These are phyloP conservation scores for Calidris pygmaea DNA, from an alignment of 2,113 vertebrate genomes.

Conservation along the genomic window DNA sequence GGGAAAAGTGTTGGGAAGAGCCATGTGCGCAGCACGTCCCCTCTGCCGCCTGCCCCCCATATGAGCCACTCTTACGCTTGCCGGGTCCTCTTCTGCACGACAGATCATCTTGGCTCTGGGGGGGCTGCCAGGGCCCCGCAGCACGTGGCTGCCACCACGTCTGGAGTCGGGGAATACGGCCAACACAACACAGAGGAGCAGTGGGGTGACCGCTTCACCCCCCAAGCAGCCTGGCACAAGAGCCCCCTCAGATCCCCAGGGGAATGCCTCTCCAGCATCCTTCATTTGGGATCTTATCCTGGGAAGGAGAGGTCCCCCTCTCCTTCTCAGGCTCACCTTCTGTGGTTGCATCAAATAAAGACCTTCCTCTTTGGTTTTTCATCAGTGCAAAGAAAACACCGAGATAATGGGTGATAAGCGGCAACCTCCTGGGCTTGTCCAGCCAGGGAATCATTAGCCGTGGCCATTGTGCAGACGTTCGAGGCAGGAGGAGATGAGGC, in stretches of 20 bases:
- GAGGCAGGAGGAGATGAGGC: neutral
- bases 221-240: rapidly evolving
- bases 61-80: neutral
- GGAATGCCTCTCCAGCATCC: neutral
- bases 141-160: rapidly evolving
- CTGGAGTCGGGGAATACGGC: rapidly evolving
- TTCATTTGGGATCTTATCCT: neutral
- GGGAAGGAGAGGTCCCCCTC: neutral
- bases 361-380: neutral
- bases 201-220: rapidly evolving
- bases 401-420: neutral
- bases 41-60: neutral
- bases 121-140: neutral
- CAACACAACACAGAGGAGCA: neutral
- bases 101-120: neutral
- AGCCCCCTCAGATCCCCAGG: neutral
- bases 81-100: neutral
- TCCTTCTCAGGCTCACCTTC: neutral
- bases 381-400: neutral
- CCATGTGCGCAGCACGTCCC: neutral
- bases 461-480: neutral
- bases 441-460: neutral
- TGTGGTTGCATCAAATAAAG: neutral
- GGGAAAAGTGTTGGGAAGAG: neutral
- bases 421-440: neutral